These are phyloP conservation scores for Tetranychus piercei DNA, from an alignment of 2,888 invertebrate species.

Conservation along the genomic window DNA sequence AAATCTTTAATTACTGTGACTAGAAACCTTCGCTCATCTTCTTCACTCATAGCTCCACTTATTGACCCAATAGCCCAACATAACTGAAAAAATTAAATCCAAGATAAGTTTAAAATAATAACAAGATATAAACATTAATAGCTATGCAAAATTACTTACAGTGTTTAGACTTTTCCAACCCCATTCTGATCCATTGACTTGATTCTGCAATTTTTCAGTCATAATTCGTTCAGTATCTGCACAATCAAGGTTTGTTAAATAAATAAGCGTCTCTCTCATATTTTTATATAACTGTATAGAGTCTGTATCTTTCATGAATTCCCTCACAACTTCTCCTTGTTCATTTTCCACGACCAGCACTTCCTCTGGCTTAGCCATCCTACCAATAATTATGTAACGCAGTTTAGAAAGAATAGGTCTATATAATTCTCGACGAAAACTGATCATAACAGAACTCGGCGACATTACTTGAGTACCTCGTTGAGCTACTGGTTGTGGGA, in stretches of 20 bases:
- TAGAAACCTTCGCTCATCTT: conserved; percentile 94
- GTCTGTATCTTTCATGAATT: conserved; percentile 99
- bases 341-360: conserved; percentile 98
- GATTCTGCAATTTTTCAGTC: conserved; percentile 94
- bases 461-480: neutral
- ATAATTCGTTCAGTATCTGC: conserved; percentile 93
- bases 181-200: conserved; percentile 96
- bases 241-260: conserved; percentile 94
- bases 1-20: conserved; percentile 97
- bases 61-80: conserved; percentile 99
- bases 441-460: conserved; percentile 30
- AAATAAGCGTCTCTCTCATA: conserved; percentile 93
- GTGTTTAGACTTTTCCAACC: conserved; percentile 99
- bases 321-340: conserved; percentile 94
- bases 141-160: conserved; percentile 30
- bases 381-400: conserved; percentile 89
- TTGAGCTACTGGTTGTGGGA: neutral
- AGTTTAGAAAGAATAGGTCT: conserved; percentile 40
- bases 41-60: conserved; percentile 96
- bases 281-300: conserved; percentile 97
- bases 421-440: conserved; percentile 33
- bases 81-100: conserved; percentile 37
- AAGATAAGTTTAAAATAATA: conserved; percentile 8
- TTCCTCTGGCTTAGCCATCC: conserved; percentile 99
- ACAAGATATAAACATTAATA: neutral